A percentile compares a stretch with the other conserved stretches of the same genome.
Evolutionary conservation across 1,140 invertebrate genomes (phyloP).

Genomic region (Cheumatopsyche charites): DNA sequence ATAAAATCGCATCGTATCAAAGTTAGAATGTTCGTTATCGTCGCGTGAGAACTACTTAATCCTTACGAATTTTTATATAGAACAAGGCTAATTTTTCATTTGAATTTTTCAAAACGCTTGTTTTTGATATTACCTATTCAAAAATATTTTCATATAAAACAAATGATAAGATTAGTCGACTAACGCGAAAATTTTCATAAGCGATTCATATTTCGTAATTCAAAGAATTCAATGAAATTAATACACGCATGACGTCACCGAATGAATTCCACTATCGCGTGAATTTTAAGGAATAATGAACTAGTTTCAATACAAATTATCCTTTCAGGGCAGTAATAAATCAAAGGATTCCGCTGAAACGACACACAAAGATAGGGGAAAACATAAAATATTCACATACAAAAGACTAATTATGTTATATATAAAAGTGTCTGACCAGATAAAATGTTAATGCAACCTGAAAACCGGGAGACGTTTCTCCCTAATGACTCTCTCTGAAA

Average conservation of each 20-base stretch:
- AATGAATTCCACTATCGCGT: not conserved
- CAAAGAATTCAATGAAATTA: not conserved
- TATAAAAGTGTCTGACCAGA: conserved; percentile 36
- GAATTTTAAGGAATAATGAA: not conserved
- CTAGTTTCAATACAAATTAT: conserved; percentile 6
- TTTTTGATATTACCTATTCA: no score
- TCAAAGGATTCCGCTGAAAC: conserved; percentile 38
- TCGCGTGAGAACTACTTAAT: conserved; percentile 38
- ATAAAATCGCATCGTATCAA: conserved; percentile 29
- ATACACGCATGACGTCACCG: not conserved
- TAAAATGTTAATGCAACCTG: conserved; percentile 35
- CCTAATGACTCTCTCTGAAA: conserved; percentile 42
- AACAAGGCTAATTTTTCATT: conserved; percentile 18
- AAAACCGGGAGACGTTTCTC: conserved; percentile 21
- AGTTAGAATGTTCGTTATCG: conserved; percentile 31
- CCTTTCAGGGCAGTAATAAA: conserved; percentile 23
- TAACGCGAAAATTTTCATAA: not conserved
- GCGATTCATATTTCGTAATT: not conserved
- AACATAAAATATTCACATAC: no score
- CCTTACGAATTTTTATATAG: conserved; percentile 10
- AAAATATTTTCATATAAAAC: no score
- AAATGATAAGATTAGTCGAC: no score
- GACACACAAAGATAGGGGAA: conserved; percentile 11
- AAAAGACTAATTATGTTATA: conserved; percentile 39
- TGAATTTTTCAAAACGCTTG: no score